Conservation (phyloP, 2,888 invertebrate genomes). For the Parascotia fuliginaria region DNA sequence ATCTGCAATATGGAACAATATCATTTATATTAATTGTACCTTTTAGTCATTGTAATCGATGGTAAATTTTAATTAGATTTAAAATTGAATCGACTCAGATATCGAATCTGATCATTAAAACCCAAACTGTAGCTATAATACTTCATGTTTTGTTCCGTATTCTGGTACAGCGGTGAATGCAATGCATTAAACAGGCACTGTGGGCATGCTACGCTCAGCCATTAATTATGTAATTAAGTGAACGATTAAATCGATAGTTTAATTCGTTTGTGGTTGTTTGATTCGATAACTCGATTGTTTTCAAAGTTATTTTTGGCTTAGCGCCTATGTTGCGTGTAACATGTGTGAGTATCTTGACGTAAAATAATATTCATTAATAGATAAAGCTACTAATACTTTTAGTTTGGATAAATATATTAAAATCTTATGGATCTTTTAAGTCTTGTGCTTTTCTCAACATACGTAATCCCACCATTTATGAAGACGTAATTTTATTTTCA, state of each 20-base stretch:
- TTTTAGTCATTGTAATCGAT: background rate
- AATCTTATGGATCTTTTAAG: too few species aligned
- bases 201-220: slow-evolving; percentile 53
- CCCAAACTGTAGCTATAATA: slow-evolving; percentile 31
- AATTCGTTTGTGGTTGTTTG: slow-evolving; percentile 65
- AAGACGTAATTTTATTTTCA: too few species aligned
- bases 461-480: too few species aligned
- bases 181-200: slow-evolving; percentile 48
- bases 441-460: too few species aligned
- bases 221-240: slow-evolving; percentile 78
- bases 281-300: slow-evolving; percentile 55
- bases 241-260: slow-evolving; percentile 75
- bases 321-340: slow-evolving; percentile 10
- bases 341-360: too few species aligned
- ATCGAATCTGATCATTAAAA: slow-evolving; percentile 37
- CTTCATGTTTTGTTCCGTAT: slow-evolving; percentile 36
- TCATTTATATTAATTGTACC: too few species aligned
- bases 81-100: slow-evolving; percentile 12
- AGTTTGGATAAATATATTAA: background rate
- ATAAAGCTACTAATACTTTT: background rate
- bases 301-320: slow-evolving; percentile 31
- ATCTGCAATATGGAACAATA: too few species aligned
- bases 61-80: slow-evolving; percentile 7
- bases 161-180: slow-evolving; percentile 42
- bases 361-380: too few species aligned